Evolutionary conservation across 2,113 vertebrate genomes (phyloP), one percentile per base, ranked within the genome.

Genomic region (Puma concolor): DNA sequence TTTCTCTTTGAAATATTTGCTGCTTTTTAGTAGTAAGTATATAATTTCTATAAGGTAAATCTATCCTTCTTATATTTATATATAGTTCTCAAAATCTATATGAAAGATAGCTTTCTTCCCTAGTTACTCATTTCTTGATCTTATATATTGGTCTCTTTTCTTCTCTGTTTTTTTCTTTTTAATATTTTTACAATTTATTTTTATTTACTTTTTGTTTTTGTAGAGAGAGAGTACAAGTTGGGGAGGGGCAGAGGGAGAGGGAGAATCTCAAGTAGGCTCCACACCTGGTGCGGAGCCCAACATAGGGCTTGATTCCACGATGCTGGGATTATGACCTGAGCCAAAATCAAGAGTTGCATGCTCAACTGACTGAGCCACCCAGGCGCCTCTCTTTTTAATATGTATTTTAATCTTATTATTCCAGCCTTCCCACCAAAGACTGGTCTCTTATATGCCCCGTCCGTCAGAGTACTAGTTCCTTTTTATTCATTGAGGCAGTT

Each of bases 381-480:
- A 60, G 21, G 57, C 8, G 57, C 21, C 21, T 60, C 57, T 23
- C 57, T 60, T 60, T 60, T 60, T 60, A 60, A 60, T 60, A 60
- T 7, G 52, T 89, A 90, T 86, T 94, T 93, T 94, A 60, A 84
- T 79, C 29, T 93, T 29, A 27, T 60, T 57, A 91, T 96, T 91
- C 69, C 36, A 91, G n/a, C 10, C 82, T 92, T 88, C 25, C 25
- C 6, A 10, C 16, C 33, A 86, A 72, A 92, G 36, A 50, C 8
- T 74, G 48, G 74, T 50, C 54, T 83, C 9, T 96, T 66, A 23
- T 1, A 52, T 88, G 88, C 41, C 48, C 31, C 88, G 9, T 71
- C 41, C 64, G 50, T 76, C 23, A 33, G 27, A 91, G 14, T 60
- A 6, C 15, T 81, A 50, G 38, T 76, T 96, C 91, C 14, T 84